phyloP scores from a whole-genome alignment of 2,113 vertebrate species.

The Sebastes fasciatus region DNA sequence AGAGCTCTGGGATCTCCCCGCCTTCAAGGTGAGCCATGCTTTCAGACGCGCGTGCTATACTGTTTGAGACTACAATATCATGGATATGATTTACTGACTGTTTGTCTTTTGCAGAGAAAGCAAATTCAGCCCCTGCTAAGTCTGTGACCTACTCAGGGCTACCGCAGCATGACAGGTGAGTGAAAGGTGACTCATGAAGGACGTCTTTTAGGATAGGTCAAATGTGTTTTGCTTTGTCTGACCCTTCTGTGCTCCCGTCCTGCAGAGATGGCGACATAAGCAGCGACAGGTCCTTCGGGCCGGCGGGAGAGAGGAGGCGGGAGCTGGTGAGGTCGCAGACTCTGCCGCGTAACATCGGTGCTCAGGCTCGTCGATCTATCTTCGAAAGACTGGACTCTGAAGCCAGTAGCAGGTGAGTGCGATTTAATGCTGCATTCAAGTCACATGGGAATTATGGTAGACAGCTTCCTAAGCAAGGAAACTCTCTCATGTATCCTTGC shows the following conservation, averaged over 20 bases:
- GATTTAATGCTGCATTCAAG: fast-evolving
- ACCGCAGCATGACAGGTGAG: constrained; percentile 79
- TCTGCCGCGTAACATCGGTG: constrained; percentile 87
- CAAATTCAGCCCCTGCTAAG: constrained; percentile 77
- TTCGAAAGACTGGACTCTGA: constrained; percentile 92
- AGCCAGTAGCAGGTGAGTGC: constrained; percentile 82
- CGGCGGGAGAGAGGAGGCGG: constrained; percentile 85
- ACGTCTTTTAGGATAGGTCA: background rate
- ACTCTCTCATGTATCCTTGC: background rate
- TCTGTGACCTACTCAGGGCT: constrained; percentile 81
- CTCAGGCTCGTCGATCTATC: constrained; percentile 89
- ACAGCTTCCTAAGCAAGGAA: background rate
- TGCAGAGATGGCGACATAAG: constrained; percentile 73
- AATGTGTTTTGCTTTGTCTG: background rate
- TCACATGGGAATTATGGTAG: background rate
- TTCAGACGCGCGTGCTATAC: background rate
- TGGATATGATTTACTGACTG: background rate
- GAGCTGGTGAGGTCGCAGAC: constrained; percentile 97
- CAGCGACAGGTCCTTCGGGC: constrained; percentile 71
- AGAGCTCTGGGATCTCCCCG: constrained; percentile 80
- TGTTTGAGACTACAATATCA: background rate
- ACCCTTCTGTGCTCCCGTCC: constrained; percentile 22
- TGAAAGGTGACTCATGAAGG: background rate
- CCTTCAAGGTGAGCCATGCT: constrained; percentile 78
- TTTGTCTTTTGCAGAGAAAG: constrained; percentile 82